Percentiles rank a stretch among this genome's conserved stretches.
Evolutionary conservation across 2,113 vertebrate genomes (phyloP).

Genomic region (Eulemur rufifrons): DNA sequence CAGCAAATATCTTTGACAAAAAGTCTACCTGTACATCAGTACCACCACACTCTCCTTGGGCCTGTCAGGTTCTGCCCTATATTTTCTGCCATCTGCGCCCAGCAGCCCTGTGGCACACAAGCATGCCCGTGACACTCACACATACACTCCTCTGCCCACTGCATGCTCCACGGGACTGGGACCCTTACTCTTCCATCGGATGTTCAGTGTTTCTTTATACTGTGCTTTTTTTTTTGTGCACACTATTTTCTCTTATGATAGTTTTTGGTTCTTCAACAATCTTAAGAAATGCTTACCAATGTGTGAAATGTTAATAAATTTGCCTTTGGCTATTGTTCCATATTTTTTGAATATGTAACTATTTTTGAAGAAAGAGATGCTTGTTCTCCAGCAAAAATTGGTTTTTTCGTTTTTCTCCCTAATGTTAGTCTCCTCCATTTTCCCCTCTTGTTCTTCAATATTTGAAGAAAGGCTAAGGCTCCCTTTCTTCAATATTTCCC

Average conservation of each 20-base stretch:
- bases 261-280: not conserved
- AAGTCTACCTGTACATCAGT: not conserved
- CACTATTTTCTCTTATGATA: not conserved
- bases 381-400: not conserved
- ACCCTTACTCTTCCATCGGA: not conserved
- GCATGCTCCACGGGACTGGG: not conserved
- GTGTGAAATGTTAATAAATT: conserved; percentile 17
- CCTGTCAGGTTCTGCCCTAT: not conserved
- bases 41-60: not conserved
- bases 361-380: not conserved
- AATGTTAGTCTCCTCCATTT: not conserved
- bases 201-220: not conserved
- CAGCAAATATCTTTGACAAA: not conserved
- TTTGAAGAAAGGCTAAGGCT: not conserved
- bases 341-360: not conserved
- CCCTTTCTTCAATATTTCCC: not conserved
- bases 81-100: not conserved
- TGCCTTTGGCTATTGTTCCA: not conserved
- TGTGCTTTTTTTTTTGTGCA: not conserved
- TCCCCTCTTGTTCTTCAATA: not conserved
- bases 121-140: fast-evolving
- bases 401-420: not conserved
- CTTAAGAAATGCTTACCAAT: not conserved
- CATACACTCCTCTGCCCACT: not conserved
- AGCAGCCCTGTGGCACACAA: not conserved